Evolutionary conservation across 2,797 vertebrate species (phyloP), one percentile per base, ranked within the genome.

Genomic region (Pogoniulus pusillus): DNA sequence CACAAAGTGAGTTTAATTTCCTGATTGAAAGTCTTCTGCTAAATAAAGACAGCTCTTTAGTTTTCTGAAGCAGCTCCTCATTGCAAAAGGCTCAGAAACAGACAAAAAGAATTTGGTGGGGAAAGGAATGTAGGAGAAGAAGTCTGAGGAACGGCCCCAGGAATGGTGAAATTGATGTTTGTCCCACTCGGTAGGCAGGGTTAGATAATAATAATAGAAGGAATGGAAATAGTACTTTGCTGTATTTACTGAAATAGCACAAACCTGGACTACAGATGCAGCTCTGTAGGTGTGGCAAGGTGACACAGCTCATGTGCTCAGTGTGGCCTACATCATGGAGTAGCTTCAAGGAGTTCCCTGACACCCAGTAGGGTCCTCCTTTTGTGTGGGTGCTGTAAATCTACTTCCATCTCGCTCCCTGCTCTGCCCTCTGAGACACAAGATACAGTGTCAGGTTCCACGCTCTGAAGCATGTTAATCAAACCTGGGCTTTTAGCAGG

Each of bases 281-380:
- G 24, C 29, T 88, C 32, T 1, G 4, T 35, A 68, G 66, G 11
- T 22, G 30, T 37, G 19, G 13, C 69, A 39, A 49, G 45, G 34
- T 8, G 23, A 45, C 32, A 10, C 6, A 55, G 34, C 16, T 15
- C 8, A 20, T 39, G 66, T 47, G 51, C 26, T 12, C 26, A 53
- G 53, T 0, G 1, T 30, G 26, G 26, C 11, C 59, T 51, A 17
- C 24, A 35, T 53, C 1, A 0, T 23, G 32, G 26, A 26, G 49
- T 37, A 65, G 49, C 59, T 37, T 74, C 15, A 14, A 53, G 34
- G 34, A 45, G n/a, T 45, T 10, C 39, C n/a, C 13, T 32, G 64
- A 49, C 27, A 82, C 4, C 5, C 22, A 29, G 24, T 30, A 84
- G 30, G 17, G n/a, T 77, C 16, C 17, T 53, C 8, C n/a, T 63